Base-by-base conservation (phyloP, 2,888 invertebrate genomes). In the Panzeria rudis region DNA sequence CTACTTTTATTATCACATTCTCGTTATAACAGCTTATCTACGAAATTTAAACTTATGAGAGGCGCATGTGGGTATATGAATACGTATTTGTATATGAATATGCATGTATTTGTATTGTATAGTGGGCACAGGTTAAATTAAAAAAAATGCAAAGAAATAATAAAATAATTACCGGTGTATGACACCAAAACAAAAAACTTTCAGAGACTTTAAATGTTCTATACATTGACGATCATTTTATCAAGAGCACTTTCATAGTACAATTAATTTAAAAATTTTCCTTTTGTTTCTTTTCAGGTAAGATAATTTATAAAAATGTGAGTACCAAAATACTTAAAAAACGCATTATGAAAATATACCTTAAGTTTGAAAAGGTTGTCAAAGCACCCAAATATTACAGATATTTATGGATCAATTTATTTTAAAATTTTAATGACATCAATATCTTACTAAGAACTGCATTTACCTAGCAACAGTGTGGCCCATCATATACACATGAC, bases 151-250 rank as follows among this genome's bases (percentile, higher is more conserved):
- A 38, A 38, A 38, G 7, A 41, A 79, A 54, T 77, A 81, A 84
- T 81, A 81, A 78, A 81, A 78, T 85, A 85, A 85, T 84, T 84
- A 78, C 81, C 73, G 73, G 81, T 73, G 62, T 85, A 62, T 68
- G 62, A 50, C 47, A 64, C 35, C 61, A 75, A 47, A 41, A 7
- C 25, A 73, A 61, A 47, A 73, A 64, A 32, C 20, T 73, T 44
- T 23, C 20, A 47, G 72, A 77, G 72, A 54, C 23, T 54, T 84
- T 23, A 66, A 77, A 59, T 69, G 56, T 23, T 73, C 32, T 47
- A 9, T 11, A 75, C 3, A 54, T 23, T 47, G 6, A 0, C 3
- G 15, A 3, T 0, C 44, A 62, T 61, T 41, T n/a, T 3, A 23
- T 32, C 59, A 75, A 15, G 2, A n/a, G 54, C 29, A 29, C 29